A percentile compares a stretch with the other conserved stretches of the same genome.
phyloP scores from a whole-genome alignment of 2,797 vertebrate genomes.

The Gobionotothen gibberifrons region DNA sequence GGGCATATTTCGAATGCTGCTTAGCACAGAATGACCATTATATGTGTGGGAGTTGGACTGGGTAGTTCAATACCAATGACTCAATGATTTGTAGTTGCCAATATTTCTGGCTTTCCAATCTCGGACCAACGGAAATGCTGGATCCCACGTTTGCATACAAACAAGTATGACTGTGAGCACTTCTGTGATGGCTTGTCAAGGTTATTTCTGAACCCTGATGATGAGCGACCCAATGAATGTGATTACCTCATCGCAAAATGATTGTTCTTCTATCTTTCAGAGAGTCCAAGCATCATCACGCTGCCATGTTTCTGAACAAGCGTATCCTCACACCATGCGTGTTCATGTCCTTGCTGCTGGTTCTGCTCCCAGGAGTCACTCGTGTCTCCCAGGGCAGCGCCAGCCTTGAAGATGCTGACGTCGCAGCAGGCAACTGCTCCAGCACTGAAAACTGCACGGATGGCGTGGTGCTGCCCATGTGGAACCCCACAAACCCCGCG shows the following conservation, averaged over 20 bases:
- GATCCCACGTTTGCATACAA: conserved; percentile 65
- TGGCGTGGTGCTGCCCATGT: conserved; percentile 88
- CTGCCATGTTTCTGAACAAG: conserved; percentile 71
- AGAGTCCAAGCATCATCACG: conserved; percentile 30
- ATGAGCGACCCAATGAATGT: conserved; percentile 5
- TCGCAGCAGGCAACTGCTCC: conserved; percentile 78
- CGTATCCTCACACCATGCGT: conserved; percentile 54
- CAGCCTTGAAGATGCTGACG: conserved; percentile 49
- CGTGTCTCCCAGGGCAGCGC: conserved; percentile 74
- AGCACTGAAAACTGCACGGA: conserved; percentile 83
- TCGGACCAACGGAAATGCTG: conserved; percentile 43
- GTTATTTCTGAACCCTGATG: conserved; percentile 18
- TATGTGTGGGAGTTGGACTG: conserved; percentile 66
- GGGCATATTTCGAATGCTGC: conserved; percentile 54
- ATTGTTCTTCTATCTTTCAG: conserved; percentile 45
- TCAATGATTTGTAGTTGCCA: conserved; percentile 71
- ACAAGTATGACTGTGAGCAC: conserved; percentile 41
- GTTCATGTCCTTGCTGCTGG: conserved; percentile 72
- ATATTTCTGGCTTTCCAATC: conserved; percentile 60
- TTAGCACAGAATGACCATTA: conserved; percentile 58
- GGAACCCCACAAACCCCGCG: conserved; percentile 90
- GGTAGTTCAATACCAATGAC: conserved; percentile 70
- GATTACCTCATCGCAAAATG: conserved; percentile 4
- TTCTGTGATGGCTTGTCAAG: conserved; percentile 23
- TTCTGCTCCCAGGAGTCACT: conserved; percentile 78